phyloP scores from a whole-genome alignment of 2,113 vertebrate species.

The Silurus meridionalis region DNA sequence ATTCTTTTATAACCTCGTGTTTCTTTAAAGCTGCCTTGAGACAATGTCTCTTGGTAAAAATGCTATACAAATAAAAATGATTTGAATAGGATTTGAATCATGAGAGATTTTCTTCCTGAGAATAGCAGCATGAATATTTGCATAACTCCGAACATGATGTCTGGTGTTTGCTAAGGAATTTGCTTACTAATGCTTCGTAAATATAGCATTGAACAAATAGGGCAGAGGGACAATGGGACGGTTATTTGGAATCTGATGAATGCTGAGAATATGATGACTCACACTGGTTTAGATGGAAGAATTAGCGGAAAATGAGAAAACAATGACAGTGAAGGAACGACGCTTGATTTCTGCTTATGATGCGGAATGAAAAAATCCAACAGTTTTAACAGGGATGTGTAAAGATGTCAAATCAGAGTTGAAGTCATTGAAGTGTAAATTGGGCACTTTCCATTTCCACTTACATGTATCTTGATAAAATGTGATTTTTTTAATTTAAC shows the following conservation, averaged over 20 bases:
- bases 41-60: too few relatives aligned
- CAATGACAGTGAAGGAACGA: not conserved
- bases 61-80: too few relatives aligned
- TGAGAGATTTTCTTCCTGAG: not conserved
- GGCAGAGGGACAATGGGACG: not conserved
- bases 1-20: too few relatives aligned
- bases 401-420: not conserved
- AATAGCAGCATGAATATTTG: not conserved
- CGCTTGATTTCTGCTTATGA: not conserved
- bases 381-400: not conserved
- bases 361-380: not conserved
- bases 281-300: not conserved
- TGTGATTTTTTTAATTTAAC: not conserved
- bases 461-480: not conserved
- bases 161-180: conserved; percentile 1
- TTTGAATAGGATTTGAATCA: not conserved
- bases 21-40: too few relatives aligned
- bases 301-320: not conserved
- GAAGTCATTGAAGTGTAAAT: not conserved
- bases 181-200: conserved; percentile 6
- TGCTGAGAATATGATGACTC: conserved; percentile 16
- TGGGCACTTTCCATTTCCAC: too few relatives aligned
- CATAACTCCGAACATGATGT: not conserved
- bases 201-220: not conserved
- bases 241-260: conserved; percentile 6